Evolutionary conservation across 2,797 vertebrate species (phyloP).

Genomic region (Neosilurus mollespiculum): DNA sequence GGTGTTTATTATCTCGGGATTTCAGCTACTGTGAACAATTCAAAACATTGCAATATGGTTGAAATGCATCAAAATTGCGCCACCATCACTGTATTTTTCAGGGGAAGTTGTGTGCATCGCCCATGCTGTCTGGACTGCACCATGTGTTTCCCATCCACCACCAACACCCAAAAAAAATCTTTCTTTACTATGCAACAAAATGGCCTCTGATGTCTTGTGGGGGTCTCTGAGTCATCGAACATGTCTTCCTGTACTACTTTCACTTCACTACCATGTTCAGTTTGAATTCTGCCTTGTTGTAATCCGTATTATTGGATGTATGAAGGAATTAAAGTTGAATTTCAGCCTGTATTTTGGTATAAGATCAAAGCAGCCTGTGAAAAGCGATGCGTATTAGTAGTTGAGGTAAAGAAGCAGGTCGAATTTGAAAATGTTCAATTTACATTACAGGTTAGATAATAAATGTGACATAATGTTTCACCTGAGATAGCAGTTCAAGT

Average conservation of each 20-base stretch:
- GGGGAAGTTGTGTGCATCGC: constrained; percentile 45
- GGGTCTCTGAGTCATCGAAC: constrained; percentile 70
- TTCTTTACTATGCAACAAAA: constrained; percentile 93
- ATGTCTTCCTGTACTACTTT: constrained; percentile 75
- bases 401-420: constrained; percentile 8
- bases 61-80: neutral
- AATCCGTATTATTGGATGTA: constrained; percentile 40
- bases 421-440: constrained; percentile 10
- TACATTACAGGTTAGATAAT: constrained; percentile 27
- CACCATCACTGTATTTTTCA: neutral
- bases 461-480: constrained; percentile 66
- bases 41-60: constrained; percentile 7
- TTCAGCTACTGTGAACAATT: constrained; percentile 25
- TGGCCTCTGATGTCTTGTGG: constrained; percentile 65
- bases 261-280: constrained; percentile 31
- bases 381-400: constrained; percentile 19
- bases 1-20: neutral
- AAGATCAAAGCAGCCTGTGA: constrained; percentile 26
- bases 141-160: constrained; percentile 41
- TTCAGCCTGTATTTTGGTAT: constrained; percentile 38
- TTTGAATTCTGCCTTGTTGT: constrained; percentile 73
- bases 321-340: constrained; percentile 35
- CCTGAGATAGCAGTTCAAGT: constrained; percentile 58
- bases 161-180: constrained; percentile 52
- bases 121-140: constrained; percentile 63